These are phyloP conservation scores for Anomalospiza imberbis DNA, from an alignment of 2,797 vertebrate genomes.

Conservation along the genomic window DNA sequence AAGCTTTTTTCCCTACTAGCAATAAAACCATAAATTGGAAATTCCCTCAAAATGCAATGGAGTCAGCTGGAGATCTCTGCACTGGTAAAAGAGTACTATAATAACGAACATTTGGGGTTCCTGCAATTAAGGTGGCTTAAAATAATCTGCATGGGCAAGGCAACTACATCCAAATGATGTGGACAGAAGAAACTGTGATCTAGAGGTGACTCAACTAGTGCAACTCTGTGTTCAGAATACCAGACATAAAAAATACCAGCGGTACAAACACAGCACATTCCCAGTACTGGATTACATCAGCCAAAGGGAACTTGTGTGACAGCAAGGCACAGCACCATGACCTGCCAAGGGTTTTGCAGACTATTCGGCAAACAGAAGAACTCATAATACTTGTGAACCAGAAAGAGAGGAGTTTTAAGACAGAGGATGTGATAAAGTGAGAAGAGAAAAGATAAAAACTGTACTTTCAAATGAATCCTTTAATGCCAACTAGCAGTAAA, in stretches of 20 bases:
- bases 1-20: background rate
- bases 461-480: slow-evolving; percentile 61
- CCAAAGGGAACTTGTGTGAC: background rate
- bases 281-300: background rate
- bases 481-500: slow-evolving; percentile 64
- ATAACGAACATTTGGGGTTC: background rate
- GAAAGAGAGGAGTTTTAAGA: slow-evolving; percentile 15
- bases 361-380: background rate
- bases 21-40: background rate
- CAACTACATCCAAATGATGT: background rate
- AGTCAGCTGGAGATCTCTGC: background rate
- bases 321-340: background rate
- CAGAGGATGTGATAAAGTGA: slow-evolving; percentile 19
- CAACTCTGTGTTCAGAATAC: background rate
- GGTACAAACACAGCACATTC: background rate
- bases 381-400: background rate
- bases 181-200: background rate
- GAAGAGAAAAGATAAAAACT: slow-evolving; percentile 50
- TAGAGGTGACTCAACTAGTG: background rate
- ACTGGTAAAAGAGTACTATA: background rate
- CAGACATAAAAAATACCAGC: background rate
- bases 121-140: background rate
- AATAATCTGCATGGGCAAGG: background rate
- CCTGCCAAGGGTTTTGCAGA: background rate
- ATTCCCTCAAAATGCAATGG: background rate